Evolutionary conservation across 1,140 invertebrate species (phyloP).

Genomic region (Thaumatotibia leucotreta): DNA sequence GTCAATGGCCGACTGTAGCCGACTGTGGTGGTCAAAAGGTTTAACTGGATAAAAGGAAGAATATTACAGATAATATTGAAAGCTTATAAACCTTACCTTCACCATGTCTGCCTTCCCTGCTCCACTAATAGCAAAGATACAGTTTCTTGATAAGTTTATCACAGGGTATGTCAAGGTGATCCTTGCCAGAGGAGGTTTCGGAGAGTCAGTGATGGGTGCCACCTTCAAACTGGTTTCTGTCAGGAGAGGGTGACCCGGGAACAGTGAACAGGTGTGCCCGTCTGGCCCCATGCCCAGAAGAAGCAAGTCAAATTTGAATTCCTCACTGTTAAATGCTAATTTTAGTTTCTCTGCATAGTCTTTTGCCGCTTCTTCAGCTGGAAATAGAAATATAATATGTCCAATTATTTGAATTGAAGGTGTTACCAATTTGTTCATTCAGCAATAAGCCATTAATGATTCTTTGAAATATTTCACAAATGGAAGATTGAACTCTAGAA

Average conservation of each 20-base stretch:
- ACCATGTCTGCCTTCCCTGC: constrained; percentile 92
- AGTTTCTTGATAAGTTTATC: constrained; percentile 90
- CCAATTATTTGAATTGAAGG: background rate
- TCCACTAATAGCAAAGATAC: constrained; percentile 91
- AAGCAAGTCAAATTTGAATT: constrained; percentile 90
- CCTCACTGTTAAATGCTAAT: constrained; percentile 78
- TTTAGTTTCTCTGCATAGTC: constrained; percentile 86
- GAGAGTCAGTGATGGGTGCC: constrained; percentile 92
- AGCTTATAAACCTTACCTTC: constrained; percentile 83
- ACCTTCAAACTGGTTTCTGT: constrained; percentile 84
- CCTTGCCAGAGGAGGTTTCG: constrained; percentile 94
- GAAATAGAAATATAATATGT: constrained; percentile 37
- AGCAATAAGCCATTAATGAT: no score
- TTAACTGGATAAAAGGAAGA: no score
- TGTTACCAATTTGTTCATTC: background rate
- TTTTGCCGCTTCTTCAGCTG: constrained; percentile 87
- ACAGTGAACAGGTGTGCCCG: constrained; percentile 98
- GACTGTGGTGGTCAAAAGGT: no score
- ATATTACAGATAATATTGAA: constrained; percentile 14
- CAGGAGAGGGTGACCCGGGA: constrained; percentile 90
- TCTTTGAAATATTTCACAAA: no score
- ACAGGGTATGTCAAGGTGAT: constrained; percentile 96
- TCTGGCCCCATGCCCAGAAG: constrained; percentile 98
- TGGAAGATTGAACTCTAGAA: no score
- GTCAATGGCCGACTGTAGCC: no score